Base-by-base conservation (phyloP, 1,140 invertebrate genomes). In the Phortica variegata region DNA sequence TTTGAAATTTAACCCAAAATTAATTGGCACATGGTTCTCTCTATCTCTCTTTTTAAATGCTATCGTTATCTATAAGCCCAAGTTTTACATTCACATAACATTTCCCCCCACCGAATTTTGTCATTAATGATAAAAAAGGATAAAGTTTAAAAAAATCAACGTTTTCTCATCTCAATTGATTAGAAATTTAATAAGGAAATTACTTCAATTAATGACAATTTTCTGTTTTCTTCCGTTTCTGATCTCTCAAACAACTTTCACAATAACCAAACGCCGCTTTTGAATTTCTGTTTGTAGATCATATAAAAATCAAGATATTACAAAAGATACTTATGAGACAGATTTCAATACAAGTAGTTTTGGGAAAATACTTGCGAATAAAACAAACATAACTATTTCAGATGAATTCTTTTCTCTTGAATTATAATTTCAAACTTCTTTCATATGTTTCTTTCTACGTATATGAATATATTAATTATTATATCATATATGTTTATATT, bases 301-400 rank as follows among this genome's bases (percentile, higher is more conserved):
- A n/a, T n/a, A 26, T 26, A 26, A 26, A 26, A 26, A 6, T 10
- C 23, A 26, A 26, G 5, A 26, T 56, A 68, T 68, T 73, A 73
- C 70, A 73, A 73, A 73, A 73, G 70, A 73, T 73, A 73, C 70
- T 73, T 73, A 73, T 70, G 70, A 73, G 70, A 73, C 70, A 73
- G 70, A 73, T 73, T 73, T 73, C 70, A 73, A 73, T 73, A 60
- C 70, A 73, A 73, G 70, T 68, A 58, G 57, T 57, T 60, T 73
- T 73, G 70, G 70, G 70, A 73, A 70, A 65, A 65, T 63, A 73
- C 70, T 73, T 73, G 70, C 70, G 70, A 68, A 56, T 26, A 41
- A 38, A 45, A 53, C 51, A 41, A 43, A 61, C 49, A 36, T 29
- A 50, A 45, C 32, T 15, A 20, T 31, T 34, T 34, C 13, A 34